Percentiles rank a stretch among this genome's conserved stretches.
phyloP scores from a whole-genome alignment of 2,797 vertebrate species.

The Gymnothorax reevesii region DNA sequence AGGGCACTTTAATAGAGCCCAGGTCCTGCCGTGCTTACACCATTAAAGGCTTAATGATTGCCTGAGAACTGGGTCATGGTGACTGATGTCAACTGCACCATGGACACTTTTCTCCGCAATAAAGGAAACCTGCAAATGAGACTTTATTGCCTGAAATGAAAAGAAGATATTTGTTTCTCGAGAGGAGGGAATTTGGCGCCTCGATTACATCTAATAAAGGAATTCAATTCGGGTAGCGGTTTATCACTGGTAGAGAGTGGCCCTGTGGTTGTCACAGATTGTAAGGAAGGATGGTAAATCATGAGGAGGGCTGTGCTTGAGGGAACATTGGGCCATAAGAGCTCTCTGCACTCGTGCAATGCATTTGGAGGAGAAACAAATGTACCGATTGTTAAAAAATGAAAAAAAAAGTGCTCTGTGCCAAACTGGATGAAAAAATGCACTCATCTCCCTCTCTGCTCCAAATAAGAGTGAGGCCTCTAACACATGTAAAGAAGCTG shows the following conservation, averaged over 20 bases:
- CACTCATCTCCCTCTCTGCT: neutral
- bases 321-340: conserved; percentile 33
- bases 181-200: conserved; percentile 52
- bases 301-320: conserved; percentile 42
- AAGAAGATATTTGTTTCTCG: conserved; percentile 58
- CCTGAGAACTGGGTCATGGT: conserved; percentile 44
- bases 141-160: conserved; percentile 64
- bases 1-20: conserved; percentile 58
- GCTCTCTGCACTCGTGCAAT: conserved; percentile 22
- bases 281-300: conserved; percentile 65
- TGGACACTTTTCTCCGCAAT: conserved; percentile 49
- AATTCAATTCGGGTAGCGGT: conserved; percentile 71
- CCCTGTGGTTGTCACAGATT: conserved; percentile 73
- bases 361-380: conserved; percentile 23
- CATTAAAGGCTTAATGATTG: conserved; percentile 66
- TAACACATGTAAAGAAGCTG: neutral
- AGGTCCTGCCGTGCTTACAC: conserved; percentile 57
- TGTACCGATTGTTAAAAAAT: neutral
- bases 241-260: conserved; percentile 64
- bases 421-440: neutral
- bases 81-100: conserved; percentile 53
- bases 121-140: conserved; percentile 53
- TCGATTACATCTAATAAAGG: conserved; percentile 64
- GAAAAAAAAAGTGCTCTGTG: neutral
- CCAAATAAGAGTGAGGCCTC: neutral